phyloP scores from a whole-genome alignment of 2,888 invertebrate genomes.

The Trissolcus japonicus region DNA sequence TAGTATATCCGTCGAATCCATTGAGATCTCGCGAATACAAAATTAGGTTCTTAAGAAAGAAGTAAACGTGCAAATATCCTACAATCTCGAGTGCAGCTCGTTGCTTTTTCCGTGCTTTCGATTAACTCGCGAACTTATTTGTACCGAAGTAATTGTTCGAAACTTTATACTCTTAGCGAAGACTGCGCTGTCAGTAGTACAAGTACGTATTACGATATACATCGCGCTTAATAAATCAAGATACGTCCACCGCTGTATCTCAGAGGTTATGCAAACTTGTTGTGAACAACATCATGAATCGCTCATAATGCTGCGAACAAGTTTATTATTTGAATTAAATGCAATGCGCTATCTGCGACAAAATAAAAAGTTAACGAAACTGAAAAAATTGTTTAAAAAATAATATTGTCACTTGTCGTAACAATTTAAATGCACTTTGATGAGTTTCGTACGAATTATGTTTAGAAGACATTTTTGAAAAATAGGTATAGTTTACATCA shows the following conservation, averaged over 20 bases:
- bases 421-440: neutral
- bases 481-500: conserved; percentile 22
- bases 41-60: conserved; percentile 40
- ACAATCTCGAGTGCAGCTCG: conserved; percentile 30
- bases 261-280: conserved; percentile 27
- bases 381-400: too few species aligned
- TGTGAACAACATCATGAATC: conserved; percentile 29
- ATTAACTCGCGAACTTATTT: conserved; percentile 47
- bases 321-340: neutral
- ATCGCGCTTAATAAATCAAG: conserved; percentile 49
- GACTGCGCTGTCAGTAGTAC: conserved; percentile 42
- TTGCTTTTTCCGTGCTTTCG: conserved; percentile 45
- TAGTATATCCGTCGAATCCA: conserved; percentile 11
- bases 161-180: conserved; percentile 45
- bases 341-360: neutral
- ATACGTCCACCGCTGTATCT: conserved; percentile 33
- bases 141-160: conserved; percentile 12
- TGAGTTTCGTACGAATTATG: conserved; percentile 12
- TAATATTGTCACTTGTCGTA: too few species aligned
- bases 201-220: conserved; percentile 42
- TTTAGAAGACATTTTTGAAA: conserved; percentile 10
- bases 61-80: conserved; percentile 46
- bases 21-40: conserved; percentile 22
- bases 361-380: neutral
- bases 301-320: neutral